A percentile compares a stretch with the other conserved stretches of the same genome.
Evolutionary conservation across 1,140 invertebrate genomes (phyloP).

Genomic region (Zaprionus kolodkinae): DNA sequence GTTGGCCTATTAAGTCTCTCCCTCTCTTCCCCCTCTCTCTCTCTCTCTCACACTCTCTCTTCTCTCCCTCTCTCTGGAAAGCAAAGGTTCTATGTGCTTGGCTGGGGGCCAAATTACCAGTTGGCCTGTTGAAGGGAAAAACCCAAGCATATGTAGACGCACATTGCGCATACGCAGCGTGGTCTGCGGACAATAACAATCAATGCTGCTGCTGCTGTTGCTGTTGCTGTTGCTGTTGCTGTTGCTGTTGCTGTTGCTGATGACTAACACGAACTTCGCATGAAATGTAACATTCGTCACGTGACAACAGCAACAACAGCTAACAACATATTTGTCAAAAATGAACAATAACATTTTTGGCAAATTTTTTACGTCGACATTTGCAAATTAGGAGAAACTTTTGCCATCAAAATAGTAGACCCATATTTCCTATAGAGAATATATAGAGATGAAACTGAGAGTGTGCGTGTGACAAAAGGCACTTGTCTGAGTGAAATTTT

Average conservation of each 20-base stretch:
- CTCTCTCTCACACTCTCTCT: no score
- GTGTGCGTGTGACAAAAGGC: constrained; percentile 58
- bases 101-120: constrained; percentile 55
- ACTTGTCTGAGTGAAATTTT: constrained; percentile 83
- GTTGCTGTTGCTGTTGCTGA: not conserved
- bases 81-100: constrained; percentile 56
- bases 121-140: constrained; percentile 38
- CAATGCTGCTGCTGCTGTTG: not conserved
- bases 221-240: not conserved
- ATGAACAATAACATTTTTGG: constrained; percentile 44
- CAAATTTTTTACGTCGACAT: constrained; percentile 33
- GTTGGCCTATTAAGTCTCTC: constrained; percentile 79
- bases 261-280: constrained; percentile 60
- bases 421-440: constrained; percentile 33
- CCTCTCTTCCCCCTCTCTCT: not conserved
- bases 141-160: constrained; percentile 42
- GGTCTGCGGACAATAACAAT: constrained; percentile 19
- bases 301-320: constrained; percentile 40
- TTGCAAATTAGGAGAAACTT: constrained; percentile 82
- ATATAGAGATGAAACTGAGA: constrained; percentile 53
- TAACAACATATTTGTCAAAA: constrained; percentile 31
- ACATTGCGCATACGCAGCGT: constrained; percentile 70
- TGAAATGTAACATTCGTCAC: constrained; percentile 66
- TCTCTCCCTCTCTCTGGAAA: constrained; percentile 23
- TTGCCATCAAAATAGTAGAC: constrained; percentile 38